These are phyloP conservation scores for Andrena camellia DNA, from an alignment of 2,888 invertebrate species.

Conservation along the genomic window DNA sequence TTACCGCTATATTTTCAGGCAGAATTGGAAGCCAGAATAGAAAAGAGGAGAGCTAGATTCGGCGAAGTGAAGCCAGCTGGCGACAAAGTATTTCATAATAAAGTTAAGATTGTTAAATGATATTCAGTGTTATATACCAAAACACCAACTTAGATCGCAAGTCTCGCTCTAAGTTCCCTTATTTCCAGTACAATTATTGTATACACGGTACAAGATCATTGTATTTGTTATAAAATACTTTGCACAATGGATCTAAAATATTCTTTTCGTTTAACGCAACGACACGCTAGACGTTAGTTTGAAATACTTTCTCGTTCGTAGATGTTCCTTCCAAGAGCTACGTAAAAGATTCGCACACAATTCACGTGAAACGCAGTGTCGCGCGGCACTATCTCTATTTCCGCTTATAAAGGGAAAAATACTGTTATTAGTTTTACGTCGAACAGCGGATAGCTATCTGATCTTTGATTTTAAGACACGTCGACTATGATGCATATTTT, in stretches of 20 bases:
- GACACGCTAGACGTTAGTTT: not conserved
- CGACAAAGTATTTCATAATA: constrained; percentile 79
- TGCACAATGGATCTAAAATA: constrained; percentile 18
- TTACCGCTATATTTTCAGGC: constrained; percentile 71
- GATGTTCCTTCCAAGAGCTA: constrained; percentile 1
- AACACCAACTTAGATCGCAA: constrained; percentile 72
- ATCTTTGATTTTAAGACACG: constrained; percentile 16
- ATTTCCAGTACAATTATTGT: constrained; percentile 64
- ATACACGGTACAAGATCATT: constrained; percentile 51
- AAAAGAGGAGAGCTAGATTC: constrained; percentile 93
- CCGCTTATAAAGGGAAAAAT: not conserved
- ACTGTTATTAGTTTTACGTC: not conserved
- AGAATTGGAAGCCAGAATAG: constrained; percentile 90
- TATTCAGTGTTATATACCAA: constrained; percentile 82
- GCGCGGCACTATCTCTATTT: constrained; percentile 5
- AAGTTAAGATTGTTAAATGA: constrained; percentile 84
- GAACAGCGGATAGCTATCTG: not conserved
- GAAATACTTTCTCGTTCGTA: constrained; percentile 6
- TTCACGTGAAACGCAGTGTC: not conserved
- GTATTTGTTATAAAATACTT: constrained; percentile 63
- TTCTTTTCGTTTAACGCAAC: not conserved
- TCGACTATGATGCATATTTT: constrained; percentile 2
- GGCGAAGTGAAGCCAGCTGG: constrained; percentile 86
- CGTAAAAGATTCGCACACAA: not conserved
- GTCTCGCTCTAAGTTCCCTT: constrained; percentile 64